A percentile compares a stretch with the other conserved stretches of the same genome.
Conservation (phyloP, 2,888 invertebrate genomes). For the Sussaba pulchella region DNA sequence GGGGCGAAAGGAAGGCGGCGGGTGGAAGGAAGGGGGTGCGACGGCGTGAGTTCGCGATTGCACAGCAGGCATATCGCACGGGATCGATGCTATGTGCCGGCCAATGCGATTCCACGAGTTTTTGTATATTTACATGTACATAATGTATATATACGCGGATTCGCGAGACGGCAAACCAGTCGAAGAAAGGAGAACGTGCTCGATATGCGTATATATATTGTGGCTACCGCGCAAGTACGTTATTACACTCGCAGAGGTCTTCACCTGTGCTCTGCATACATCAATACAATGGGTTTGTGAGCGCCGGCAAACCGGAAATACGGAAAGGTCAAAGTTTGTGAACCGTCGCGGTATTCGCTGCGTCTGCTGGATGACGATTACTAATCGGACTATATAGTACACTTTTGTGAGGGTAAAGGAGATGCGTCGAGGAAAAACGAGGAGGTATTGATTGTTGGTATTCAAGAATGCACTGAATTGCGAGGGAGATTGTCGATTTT, state of each 20-base stretch:
- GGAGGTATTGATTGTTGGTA: too few species aligned
- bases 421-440: too few species aligned
- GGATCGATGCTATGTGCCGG: constrained; percentile 57
- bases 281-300: not conserved
- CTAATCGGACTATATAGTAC: constrained; percentile 15
- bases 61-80: constrained; percentile 43
- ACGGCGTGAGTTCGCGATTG: constrained; percentile 31
- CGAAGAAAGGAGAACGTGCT: constrained; percentile 58
- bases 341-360: constrained; percentile 50
- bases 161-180: constrained; percentile 6
- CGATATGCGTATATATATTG: constrained; percentile 33
- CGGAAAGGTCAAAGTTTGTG: constrained; percentile 33
- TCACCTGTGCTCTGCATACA: constrained; percentile 30
- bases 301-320: constrained; percentile 42
- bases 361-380: constrained; percentile 39
- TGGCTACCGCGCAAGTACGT: constrained; percentile 2
- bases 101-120: constrained; percentile 40
- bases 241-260: constrained; percentile 35
- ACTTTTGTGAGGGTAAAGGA: too few species aligned
- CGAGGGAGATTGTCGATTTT: too few species aligned
- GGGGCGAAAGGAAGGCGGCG: constrained; percentile 40
- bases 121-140: constrained; percentile 17
- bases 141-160: constrained; percentile 12
- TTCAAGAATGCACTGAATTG: too few species aligned
- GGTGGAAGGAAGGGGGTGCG: constrained; percentile 10